Base-by-base conservation (phyloP, 2,113 vertebrate species). In the Lota lota region DNA sequence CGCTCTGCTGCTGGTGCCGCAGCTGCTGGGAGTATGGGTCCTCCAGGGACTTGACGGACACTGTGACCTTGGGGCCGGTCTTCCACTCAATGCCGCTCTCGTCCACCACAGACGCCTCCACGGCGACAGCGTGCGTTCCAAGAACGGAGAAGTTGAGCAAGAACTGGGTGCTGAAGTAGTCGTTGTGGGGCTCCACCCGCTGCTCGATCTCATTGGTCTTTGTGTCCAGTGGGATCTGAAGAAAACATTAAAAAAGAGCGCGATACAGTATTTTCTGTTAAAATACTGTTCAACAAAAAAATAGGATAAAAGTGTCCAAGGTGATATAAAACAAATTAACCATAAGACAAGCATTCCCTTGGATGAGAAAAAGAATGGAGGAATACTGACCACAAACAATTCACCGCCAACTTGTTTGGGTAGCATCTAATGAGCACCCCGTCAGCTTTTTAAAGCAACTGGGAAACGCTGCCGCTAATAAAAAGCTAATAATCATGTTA, bases 81-180 rank as follows among this genome's bases (percentile, higher is more conserved):
- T 95, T 98, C 96, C 97, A 99, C 50, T 96, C 89, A 0, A 94
- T 93, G 1, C 96, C 97, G 0, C 94, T 94, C 78, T 93, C 93
- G 0, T 99, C 97, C 82, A 94, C 94, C 68, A 98, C 97, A 0
- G 96, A 98, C 2, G 97, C 96, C 82, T 99, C 97, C 68, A 99
- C 97, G 0, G 94, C 94, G 68, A 99, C 96, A 8, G 88, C 88
- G 85, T 99, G 97, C 18, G 92, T 97, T 33, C 97, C 97, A 66
- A 98, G 88, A 68, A 97, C 86, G 17, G 94, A 89, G 68, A 98
- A 98, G 88, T 97, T 98, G 63, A 99, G 85, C 76, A 99, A 83
- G 80, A 99, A 99, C 74, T 98, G 97, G 57, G 96, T 99, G 92
- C 97, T 99, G 91, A 99, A 99, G 89, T 98, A 99, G 86, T 99